phyloP scores from a whole-genome alignment of 2,797 vertebrate genomes.

The Coreius guichenoti region DNA sequence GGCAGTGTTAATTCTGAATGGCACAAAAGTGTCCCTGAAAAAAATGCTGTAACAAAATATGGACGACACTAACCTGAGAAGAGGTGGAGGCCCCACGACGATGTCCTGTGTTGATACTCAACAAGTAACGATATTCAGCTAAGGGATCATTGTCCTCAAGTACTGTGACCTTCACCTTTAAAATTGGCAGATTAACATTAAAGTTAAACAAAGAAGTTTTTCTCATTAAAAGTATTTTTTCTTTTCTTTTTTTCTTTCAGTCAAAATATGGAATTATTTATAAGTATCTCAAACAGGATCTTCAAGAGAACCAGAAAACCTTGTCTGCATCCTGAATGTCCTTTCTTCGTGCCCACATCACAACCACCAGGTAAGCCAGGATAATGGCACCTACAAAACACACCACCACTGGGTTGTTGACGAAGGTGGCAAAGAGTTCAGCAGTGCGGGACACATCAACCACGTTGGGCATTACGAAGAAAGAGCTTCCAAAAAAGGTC shows the following conservation, averaged over 20 bases:
- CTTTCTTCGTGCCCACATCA: conserved; percentile 91
- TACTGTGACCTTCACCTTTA: conserved; percentile 88
- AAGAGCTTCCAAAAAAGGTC: conserved; percentile 94
- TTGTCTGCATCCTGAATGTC: conserved; percentile 89
- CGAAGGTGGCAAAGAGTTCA: conserved; percentile 90
- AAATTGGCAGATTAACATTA: conserved; percentile 28
- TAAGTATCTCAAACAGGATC: background rate
- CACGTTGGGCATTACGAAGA: conserved; percentile 90
- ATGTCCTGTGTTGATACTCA: conserved; percentile 89
- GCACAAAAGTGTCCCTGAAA: background rate
- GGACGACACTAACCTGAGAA: conserved; percentile 82
- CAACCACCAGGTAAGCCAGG: conserved; percentile 80
- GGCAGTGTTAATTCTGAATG: conserved; percentile 15
- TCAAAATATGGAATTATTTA: background rate
- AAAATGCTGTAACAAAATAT: background rate
- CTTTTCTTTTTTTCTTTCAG: background rate
- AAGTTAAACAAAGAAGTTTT: background rate
- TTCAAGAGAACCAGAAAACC: conserved; percentile 69
- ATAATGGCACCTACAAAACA: conserved; percentile 90
- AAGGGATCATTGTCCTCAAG: conserved; percentile 92
- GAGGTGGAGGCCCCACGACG: conserved; percentile 89
- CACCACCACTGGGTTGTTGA: conserved; percentile 91
- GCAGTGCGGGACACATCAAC: conserved; percentile 85
- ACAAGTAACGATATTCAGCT: conserved; percentile 90
- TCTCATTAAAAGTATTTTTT: background rate